A percentile compares a stretch with the other conserved stretches of the same genome.
Evolutionary conservation across 2,113 vertebrate species (phyloP).

Genomic region (Leptodactylus fuscus): DNA sequence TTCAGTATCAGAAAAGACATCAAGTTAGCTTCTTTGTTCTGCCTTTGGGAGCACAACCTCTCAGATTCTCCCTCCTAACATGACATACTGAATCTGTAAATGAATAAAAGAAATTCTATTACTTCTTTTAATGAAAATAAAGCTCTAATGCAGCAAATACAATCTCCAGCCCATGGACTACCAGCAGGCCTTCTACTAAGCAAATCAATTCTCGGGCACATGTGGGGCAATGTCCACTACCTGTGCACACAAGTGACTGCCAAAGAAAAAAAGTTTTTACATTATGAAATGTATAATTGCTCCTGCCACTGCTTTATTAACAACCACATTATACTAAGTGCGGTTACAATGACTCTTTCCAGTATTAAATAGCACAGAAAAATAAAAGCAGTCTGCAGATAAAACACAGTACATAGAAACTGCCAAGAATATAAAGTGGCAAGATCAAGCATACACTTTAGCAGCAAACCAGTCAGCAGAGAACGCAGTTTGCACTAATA

Average conservation of each 20-base stretch:
- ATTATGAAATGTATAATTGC: slow-evolving; percentile 8
- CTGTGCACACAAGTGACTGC: background rate
- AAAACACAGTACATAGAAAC: background rate
- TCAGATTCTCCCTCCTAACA: slow-evolving; percentile 54
- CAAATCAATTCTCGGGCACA: background rate
- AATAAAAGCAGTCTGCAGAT: background rate
- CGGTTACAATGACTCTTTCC: background rate
- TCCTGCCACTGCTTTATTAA: background rate
- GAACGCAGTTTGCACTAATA: background rate
- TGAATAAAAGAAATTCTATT: slow-evolving; percentile 59
- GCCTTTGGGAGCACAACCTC: slow-evolving; percentile 53
- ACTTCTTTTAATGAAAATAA: slow-evolving; percentile 28
- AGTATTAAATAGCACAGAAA: slow-evolving; percentile 9
- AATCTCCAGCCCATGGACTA: slow-evolving; percentile 34
- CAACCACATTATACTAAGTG: background rate
- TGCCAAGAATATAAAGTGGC: background rate
- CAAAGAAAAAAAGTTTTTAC: background rate
- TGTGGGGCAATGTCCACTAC: background rate
- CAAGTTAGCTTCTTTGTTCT: slow-evolving; percentile 61
- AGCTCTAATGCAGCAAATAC: slow-evolving; percentile 14
- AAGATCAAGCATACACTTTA: slow-evolving; percentile 27
- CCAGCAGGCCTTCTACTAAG: slow-evolving; percentile 17
- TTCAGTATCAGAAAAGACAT: slow-evolving; percentile 46
- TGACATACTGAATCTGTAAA: slow-evolving; percentile 61
- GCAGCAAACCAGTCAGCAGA: slow-evolving; percentile 4